Evolutionary conservation across 1,140 invertebrate genomes (phyloP), one percentile per base, ranked within the genome.

Genomic region (Zaprionus kolodkinae): DNA sequence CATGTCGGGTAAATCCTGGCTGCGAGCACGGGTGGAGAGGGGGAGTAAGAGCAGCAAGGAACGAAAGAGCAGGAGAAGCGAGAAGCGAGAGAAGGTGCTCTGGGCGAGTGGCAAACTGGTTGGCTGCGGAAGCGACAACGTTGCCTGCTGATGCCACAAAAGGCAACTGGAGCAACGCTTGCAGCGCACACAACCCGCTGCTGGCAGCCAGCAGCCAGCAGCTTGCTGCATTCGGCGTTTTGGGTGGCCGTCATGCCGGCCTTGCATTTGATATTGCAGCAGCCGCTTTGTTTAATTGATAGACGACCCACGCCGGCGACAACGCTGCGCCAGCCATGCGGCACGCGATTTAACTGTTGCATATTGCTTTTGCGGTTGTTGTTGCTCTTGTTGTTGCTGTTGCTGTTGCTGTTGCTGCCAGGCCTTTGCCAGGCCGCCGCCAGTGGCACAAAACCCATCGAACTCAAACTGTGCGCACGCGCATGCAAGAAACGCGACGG

Each of bases 391-490:
- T 55, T 48, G 76, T 79, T 69, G 76, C 73, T 74, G 61, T 70
- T 50, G 45, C 45, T 71, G 60, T 52, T 48, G 60, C 55, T 48
- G 76, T 79, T 69, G 76, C 73, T 21, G 21, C 21, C 21, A 21
- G 21, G 21, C 67, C 70, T 78, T 78, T 59, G 60, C 67, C 76
- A 70, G 62, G 57, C 78, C 69, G 57, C 78, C 72, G 77, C 66
- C 84, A 78, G 84, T 87, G 84, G 84, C 84, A 89, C 40, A 79
- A 87, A 84, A 72, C 84, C 85, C 85, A 87, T 87, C 85, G 84
- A 87, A 87, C 84, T 87, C 84, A 87, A 87, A 87, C 84, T 87
- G 84, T 87, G 84, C 85, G 87, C 87, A 87, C 71, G 78, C 71
- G 77, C 84, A 88, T 88, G 84, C 84, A 88, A 87, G 73, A 77